Percentiles rank a stretch among this genome's conserved stretches.
Evolutionary conservation across 1,140 invertebrate genomes (phyloP).

Genomic region (Dendrolimus punctatus): DNA sequence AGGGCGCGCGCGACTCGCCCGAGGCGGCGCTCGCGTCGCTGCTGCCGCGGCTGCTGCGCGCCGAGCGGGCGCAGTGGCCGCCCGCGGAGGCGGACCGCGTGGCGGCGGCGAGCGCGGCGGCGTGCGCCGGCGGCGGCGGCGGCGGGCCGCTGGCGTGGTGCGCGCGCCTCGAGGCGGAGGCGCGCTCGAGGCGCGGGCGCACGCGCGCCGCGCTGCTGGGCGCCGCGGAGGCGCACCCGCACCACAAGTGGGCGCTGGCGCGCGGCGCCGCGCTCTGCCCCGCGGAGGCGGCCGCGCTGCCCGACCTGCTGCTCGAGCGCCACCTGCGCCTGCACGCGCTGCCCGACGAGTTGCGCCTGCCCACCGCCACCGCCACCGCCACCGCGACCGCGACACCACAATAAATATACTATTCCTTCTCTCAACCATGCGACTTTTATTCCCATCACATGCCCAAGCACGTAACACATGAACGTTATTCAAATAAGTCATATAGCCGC

Average conservation of each 20-base stretch:
- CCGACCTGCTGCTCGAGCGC: conserved; percentile 28
- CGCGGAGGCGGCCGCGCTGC: conserved; percentile 31
- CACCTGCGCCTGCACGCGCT: conserved; percentile 38
- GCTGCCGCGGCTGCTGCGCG: conserved; percentile 5
- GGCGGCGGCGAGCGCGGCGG: conserved; percentile 10
- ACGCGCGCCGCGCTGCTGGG: conserved; percentile 7
- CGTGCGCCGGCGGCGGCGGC: conserved; percentile 1
- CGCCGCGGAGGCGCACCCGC: conserved; percentile 4
- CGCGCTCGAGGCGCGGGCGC: conserved; percentile 3
- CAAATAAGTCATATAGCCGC: too few species aligned
- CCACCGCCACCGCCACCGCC: background rate
- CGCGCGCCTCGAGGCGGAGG: conserved; percentile 1
- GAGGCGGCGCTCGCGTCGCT: conserved; percentile 9
- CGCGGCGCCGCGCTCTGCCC: conserved; percentile 6
- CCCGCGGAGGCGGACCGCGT: conserved; percentile 8
- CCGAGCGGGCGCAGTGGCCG: background rate
- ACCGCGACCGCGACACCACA: background rate
- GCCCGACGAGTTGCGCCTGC: conserved; percentile 7
- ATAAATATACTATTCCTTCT: background rate
- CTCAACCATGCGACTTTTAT: background rate
- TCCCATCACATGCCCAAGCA: too few species aligned
- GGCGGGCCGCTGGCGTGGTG: conserved; percentile 1
- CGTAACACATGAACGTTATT: too few species aligned
- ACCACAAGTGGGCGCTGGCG: conserved; percentile 3
- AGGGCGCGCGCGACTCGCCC: conserved; percentile 13